A percentile compares a stretch with the other conserved stretches of the same genome.
phyloP scores from a whole-genome alignment of 35 echinoderm and acorn worm genomes.

The Apostichopus japonicus region DNA sequence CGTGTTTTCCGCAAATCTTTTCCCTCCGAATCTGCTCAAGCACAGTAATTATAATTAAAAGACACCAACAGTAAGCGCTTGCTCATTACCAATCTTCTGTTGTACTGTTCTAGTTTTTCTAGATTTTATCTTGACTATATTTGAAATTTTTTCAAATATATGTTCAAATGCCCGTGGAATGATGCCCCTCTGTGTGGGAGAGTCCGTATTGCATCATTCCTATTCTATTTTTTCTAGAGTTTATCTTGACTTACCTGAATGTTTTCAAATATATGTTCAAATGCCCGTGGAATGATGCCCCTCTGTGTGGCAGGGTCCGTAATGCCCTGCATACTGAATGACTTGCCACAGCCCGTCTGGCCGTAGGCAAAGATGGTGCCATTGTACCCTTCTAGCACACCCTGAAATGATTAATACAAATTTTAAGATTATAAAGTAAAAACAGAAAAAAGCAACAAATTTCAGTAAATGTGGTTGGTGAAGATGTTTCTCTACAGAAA shows the following conservation, averaged over 20 bases:
- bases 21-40: no score
- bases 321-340: constrained; percentile 99
- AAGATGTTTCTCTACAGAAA: no score
- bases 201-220: constrained; percentile 72
- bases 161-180: constrained; percentile 98
- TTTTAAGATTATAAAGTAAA: background rate
- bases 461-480: no score
- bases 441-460: no score
- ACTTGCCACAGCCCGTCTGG: constrained; percentile 97
- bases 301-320: constrained; percentile 89
- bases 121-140: no score
- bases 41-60: no score
- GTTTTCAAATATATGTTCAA: constrained; percentile 99
- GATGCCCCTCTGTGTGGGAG: constrained; percentile 84
- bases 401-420: constrained; percentile 52
- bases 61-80: no score
- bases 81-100: no score
- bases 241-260: constrained; percentile 68
- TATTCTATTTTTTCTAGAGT: no score
- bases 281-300: constrained; percentile 92
- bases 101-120: no score
- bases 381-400: constrained; percentile 97
- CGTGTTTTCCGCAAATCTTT: no score
- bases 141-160: constrained; percentile 81
- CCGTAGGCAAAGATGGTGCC: constrained; percentile 99